A percentile compares a stretch with the other conserved stretches of the same genome.
These are phyloP conservation scores for Dascillus cervinus DNA, from an alignment of 2,888 invertebrate species.

Conservation along the genomic window DNA sequence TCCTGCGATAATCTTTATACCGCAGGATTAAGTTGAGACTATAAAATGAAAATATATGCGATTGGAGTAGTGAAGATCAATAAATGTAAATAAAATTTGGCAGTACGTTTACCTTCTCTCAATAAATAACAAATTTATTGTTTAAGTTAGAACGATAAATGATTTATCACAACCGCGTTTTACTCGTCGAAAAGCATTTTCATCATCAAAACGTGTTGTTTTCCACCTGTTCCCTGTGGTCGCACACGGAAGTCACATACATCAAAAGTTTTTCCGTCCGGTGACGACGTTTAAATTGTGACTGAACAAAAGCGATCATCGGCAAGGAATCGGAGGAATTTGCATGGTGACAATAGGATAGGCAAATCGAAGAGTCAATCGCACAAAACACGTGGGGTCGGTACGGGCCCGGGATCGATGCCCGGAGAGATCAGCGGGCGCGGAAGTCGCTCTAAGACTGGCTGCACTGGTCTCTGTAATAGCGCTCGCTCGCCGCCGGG, in stretches of 20 bases:
- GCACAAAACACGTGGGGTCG: constrained; percentile 20
- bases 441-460: constrained; percentile 30
- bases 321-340: not conserved
- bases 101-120: no score
- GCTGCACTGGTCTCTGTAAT: constrained; percentile 20
- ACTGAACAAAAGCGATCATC: not conserved
- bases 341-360: not conserved
- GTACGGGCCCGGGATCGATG: constrained; percentile 16
- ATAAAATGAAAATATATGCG: no score
- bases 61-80: no score
- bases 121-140: no score
- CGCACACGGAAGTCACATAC: not conserved
- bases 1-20: no score
- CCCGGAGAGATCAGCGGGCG: constrained; percentile 20
- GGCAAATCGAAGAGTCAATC: constrained; percentile 1
- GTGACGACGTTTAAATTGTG: not conserved
- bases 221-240: not conserved
- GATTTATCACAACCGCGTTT: no score
- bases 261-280: no score
- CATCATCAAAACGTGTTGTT: not conserved
- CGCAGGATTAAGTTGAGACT: no score
- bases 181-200: not conserved
- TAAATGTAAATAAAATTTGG: no score
- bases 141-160: no score
- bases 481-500: constrained; percentile 16